phyloP scores from a whole-genome alignment of 1,140 invertebrate genomes.

The Trinorchestia longiramus region DNA sequence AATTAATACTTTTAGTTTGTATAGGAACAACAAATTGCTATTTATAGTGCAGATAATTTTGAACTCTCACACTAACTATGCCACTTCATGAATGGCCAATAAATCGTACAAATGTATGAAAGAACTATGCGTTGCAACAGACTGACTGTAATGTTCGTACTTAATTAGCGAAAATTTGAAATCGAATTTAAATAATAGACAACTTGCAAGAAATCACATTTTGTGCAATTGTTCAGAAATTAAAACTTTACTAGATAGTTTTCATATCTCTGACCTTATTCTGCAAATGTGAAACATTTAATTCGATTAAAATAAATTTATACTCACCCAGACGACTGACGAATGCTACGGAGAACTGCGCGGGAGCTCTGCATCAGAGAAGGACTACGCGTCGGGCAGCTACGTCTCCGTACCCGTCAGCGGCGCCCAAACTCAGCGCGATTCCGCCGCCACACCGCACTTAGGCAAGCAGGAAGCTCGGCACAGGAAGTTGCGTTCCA shows the following conservation, averaged over 20 bases:
- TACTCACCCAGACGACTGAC: slow-evolving; percentile 15
- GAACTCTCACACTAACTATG: too few relatives aligned
- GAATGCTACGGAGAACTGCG: slow-evolving; percentile 48
- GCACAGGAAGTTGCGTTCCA: not conserved
- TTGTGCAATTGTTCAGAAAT: not conserved
- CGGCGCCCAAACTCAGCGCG: not conserved
- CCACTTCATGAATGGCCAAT: too few relatives aligned
- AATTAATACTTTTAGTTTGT: too few relatives aligned
- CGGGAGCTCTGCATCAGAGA: slow-evolving; percentile 2
- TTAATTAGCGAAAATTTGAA: not conserved
- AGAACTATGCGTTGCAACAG: too few relatives aligned
- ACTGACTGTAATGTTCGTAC: too few relatives aligned
- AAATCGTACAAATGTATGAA: too few relatives aligned
- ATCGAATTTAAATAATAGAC: not conserved
- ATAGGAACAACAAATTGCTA: too few relatives aligned
- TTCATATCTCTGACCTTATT: not conserved
- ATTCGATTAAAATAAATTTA: too few relatives aligned
- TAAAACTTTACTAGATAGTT: not conserved
- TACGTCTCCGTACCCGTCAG: not conserved
- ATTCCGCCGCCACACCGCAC: not conserved
- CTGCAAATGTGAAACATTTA: not conserved
- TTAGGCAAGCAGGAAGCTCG: not conserved
- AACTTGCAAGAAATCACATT: not conserved
- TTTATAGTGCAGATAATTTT: too few relatives aligned
- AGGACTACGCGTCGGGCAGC: not conserved